Evolutionary conservation across 2,888 invertebrate genomes (phyloP).

Genomic region (Dolichomitus sp.): DNA sequence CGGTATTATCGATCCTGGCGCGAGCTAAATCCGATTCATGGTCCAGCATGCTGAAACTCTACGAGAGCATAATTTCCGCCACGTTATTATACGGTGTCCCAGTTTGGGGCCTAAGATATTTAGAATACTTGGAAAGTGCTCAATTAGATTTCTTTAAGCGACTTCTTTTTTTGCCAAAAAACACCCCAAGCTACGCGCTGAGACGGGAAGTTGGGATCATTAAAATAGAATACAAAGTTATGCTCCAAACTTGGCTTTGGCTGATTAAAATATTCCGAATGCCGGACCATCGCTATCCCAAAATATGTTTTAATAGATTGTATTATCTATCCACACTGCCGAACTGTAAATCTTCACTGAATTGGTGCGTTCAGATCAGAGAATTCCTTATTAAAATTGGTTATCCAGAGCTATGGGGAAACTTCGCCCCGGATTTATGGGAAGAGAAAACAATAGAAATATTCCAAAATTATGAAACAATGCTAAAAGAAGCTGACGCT

Average conservation of each 20-base stretch:
- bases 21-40: constrained; percentile 15
- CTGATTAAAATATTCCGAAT: constrained; percentile 14
- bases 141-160: constrained; percentile 24
- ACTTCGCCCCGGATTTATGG: not conserved
- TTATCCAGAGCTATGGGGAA: constrained; percentile 4
- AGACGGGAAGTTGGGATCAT: not conserved
- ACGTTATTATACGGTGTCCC: constrained; percentile 2
- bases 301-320: constrained; percentile 19
- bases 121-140: constrained; percentile 10
- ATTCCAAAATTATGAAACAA: constrained; percentile 12
- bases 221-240: constrained; percentile 23
- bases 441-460: not conserved
- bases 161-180: constrained; percentile 26
- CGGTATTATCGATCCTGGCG: constrained; percentile 12
- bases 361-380: constrained; percentile 4
- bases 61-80: not conserved
- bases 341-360: constrained; percentile 3
- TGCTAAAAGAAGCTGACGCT: not conserved
- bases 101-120: constrained; percentile 21
- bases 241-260: constrained; percentile 7
- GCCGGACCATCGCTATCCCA: constrained; percentile 1
- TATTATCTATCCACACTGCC: constrained; percentile 3
- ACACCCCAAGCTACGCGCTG: constrained; percentile 4
- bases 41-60: not conserved
- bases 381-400: constrained; percentile 6